A percentile compares a stretch with the other conserved stretches of the same genome.
These are phyloP conservation scores for Solen grandis DNA, from an alignment of 1,140 invertebrate genomes.

Conservation along the genomic window DNA sequence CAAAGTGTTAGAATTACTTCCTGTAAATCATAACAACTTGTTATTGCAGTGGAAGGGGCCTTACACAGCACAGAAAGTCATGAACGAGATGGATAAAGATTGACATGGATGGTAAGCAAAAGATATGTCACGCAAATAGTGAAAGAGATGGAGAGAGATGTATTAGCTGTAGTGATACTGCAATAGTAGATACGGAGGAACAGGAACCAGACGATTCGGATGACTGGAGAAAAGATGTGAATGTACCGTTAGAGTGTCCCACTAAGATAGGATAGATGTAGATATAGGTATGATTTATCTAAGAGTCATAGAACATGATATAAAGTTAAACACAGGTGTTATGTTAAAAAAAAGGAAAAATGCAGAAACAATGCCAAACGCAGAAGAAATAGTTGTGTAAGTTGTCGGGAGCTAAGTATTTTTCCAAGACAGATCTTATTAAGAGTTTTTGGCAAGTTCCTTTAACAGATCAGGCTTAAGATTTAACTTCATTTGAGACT, in stretches of 20 bases:
- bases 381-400: constrained; percentile 60
- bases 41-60: constrained; percentile 54
- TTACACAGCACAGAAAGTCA: constrained; percentile 12
- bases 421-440: too few species aligned
- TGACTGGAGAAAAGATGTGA: constrained; percentile 74
- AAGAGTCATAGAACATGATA: constrained; percentile 83
- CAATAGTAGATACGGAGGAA: constrained; percentile 2
- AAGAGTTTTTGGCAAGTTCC: constrained; percentile 64
- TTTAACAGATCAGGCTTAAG: constrained; percentile 4
- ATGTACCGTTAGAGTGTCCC: constrained; percentile 56
- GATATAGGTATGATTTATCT: constrained; percentile 78
- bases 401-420: constrained; percentile 71
- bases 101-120: too few species aligned
- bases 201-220: too few species aligned
- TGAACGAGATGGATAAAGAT: constrained; percentile 28
- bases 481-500: constrained; percentile 39
- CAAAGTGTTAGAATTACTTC: too few species aligned
- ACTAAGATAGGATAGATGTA: neutral
- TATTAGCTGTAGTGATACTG: neutral
- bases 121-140: constrained; percentile 26
- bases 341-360: too few species aligned
- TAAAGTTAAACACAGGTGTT: constrained; percentile 59
- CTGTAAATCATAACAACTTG: constrained; percentile 57
- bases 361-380: constrained; percentile 64
- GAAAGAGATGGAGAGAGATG: neutral